phyloP scores from a whole-genome alignment of 30 jellyfish, hydroid and myxozoan species.

The Sanderia malayensis region DNA sequence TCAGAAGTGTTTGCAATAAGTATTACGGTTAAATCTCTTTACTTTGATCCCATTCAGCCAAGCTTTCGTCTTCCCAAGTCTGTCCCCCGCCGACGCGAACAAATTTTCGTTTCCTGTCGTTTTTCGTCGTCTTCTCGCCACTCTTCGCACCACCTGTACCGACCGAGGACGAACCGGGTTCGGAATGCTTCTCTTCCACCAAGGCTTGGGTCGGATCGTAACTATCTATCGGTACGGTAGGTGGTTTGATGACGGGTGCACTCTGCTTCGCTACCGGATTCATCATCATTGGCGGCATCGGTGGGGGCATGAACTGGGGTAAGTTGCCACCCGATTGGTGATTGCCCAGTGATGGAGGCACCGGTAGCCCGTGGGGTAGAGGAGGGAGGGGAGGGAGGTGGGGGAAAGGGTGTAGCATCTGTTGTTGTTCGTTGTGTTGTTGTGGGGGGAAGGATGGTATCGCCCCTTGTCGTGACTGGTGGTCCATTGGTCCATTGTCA shows the following conservation, averaged over 20 bases:
- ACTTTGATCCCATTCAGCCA: conserved; percentile 95
- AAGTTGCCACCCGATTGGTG: conserved; percentile 25
- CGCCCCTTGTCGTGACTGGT: conserved; percentile 3
- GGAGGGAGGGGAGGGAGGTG: conserved; percentile 62
- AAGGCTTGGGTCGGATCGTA: conserved; percentile 56
- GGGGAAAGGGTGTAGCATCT: conserved; percentile 35
- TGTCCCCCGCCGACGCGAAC: conserved; percentile 96
- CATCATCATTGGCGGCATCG: conserved; percentile 73
- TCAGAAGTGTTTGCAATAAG: no score
- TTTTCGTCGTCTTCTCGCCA: conserved; percentile 43
- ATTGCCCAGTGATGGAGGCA: conserved; percentile 13
- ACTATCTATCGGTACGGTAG: conserved; percentile 69
- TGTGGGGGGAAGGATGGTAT: no score
- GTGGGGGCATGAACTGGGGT: conserved; percentile 77
- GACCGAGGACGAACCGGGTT: conserved; percentile 28
- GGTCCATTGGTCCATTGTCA: no score
- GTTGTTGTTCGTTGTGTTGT: conserved; percentile 6
- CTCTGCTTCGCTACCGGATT: conserved; percentile 36
- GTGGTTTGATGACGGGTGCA: conserved; percentile 67
- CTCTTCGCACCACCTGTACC: conserved; percentile 30
- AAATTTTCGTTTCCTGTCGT: conserved; percentile 74
- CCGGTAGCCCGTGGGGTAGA: conserved; percentile 29
- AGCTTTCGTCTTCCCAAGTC: conserved; percentile 94
- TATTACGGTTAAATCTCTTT: conserved; percentile 10
- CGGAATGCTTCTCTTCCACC: conserved; percentile 47